Base-by-base conservation (phyloP, 1,140 invertebrate genomes). In the Neodiprion virginianus region DNA sequence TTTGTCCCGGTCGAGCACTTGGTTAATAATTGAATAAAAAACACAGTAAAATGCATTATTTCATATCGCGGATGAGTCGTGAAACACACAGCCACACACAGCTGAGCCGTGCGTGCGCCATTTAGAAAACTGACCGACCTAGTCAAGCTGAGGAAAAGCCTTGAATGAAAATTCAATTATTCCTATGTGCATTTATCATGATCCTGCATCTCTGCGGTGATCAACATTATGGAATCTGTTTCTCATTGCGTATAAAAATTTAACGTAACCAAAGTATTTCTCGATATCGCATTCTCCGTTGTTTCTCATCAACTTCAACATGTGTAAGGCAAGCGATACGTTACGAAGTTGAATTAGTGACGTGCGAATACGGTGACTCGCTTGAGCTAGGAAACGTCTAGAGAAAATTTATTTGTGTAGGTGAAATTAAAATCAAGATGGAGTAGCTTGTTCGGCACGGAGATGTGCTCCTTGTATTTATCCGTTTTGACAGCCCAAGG, bases 91-190 rank as follows among this genome's bases (percentile, higher is more conserved):
- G 76, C 73, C 72, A 75, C 73, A 71, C 78, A 83, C 83, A 84
- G 84, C 85, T 86, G 84, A 86, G 84, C 82, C 78, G 82, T 84
- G 82, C 75, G 77, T 85, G 84, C 83, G 83, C 84, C 85, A 86
- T 86, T 86, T 76, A 77, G 76, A 79, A 79, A 80, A 83, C 53
- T 61, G n/a, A 61, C 53, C 53, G n/a, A 61, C 53, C 53, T 61
- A 61, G 53, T 61, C 53, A 61, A 61, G 11, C 53, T 17, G 11
- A 12, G 53, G 53, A 61, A 61, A 61, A 61, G 28, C 28, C 28
- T 61, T 61, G 11, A 61, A 17, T 12, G 53, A 40, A 61, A 61
- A 8, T 11, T 61, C 11, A 61, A 61, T n/a, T 40, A 40, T 40
- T 40, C 28, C 1, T 40, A 1, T 40, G 28, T 40, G 28, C 28